Conservation (phyloP, 2,113 vertebrate species). For the Lycocorax pyrrhopterus region DNA sequence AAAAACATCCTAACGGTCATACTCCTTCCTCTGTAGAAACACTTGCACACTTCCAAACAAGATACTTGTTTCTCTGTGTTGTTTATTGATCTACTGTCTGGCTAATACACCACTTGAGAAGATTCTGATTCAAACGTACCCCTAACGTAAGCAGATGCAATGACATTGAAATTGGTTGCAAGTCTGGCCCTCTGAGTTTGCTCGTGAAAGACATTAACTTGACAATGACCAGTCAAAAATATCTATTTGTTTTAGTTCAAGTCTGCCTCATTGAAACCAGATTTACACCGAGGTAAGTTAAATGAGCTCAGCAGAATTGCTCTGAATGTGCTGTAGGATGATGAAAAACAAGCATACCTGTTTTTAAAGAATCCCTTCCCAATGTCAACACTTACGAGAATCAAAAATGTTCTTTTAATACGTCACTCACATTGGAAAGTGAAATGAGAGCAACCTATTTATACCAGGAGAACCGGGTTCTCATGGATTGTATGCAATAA, state of each 20-base stretch:
- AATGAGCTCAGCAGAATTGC: background rate
- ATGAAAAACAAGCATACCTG: background rate
- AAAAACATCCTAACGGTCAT: background rate
- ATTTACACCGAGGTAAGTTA: background rate
- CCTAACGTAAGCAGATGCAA: background rate
- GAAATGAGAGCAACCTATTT: background rate
- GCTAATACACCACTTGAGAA: background rate
- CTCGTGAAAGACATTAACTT: background rate
- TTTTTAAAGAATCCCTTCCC: background rate
- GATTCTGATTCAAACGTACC: background rate
- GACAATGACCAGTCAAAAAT: background rate
- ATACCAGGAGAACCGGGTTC: background rate
- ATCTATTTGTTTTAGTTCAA: background rate
- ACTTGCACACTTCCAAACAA: background rate
- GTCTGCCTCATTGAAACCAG: background rate
- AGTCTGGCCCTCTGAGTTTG: background rate
- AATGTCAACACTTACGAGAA: background rate
- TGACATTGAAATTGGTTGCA: background rate
- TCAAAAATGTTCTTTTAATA: background rate
- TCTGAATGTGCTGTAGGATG: background rate
- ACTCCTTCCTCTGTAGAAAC: background rate
- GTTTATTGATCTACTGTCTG: slow-evolving; percentile 8
- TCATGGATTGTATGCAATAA: background rate
- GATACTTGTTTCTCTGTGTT: background rate
- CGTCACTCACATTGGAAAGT: background rate